Percentiles rank a stretch among this genome's conserved stretches.
phyloP scores from a whole-genome alignment of 2,113 vertebrate genomes.

The Forbesichthys papilliferus region DNA sequence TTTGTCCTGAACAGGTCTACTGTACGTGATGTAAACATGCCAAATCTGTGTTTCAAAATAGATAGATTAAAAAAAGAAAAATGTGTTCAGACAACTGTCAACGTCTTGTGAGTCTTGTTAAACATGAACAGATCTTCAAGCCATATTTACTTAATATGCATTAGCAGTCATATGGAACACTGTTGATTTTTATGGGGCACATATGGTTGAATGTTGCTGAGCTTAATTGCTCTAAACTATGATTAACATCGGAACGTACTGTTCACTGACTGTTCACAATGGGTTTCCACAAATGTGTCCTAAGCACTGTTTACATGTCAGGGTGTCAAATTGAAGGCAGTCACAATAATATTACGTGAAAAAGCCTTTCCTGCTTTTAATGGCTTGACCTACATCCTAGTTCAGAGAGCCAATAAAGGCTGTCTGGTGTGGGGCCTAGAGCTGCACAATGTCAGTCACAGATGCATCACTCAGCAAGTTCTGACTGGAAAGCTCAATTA shows the following conservation, averaged over 20 bases:
- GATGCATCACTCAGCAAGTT: slow-evolving; percentile 94
- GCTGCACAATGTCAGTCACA: slow-evolving; percentile 96
- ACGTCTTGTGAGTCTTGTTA: slow-evolving; percentile 44
- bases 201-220: slow-evolving; percentile 67
- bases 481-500: slow-evolving; percentile 91
- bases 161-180: slow-evolving; percentile 59
- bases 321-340: slow-evolving; percentile 70
- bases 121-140: slow-evolving; percentile 47
- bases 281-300: slow-evolving; percentile 39
- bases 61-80: background rate
- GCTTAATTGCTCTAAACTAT: slow-evolving; percentile 64
- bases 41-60: background rate
- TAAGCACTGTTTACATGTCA: slow-evolving; percentile 43
- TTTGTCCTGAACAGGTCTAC: background rate
- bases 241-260: slow-evolving; percentile 61
- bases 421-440: slow-evolving; percentile 94
- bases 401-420: slow-evolving; percentile 92
- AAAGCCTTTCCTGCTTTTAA: slow-evolving; percentile 87
- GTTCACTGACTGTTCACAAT: slow-evolving; percentile 21
- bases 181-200: slow-evolving; percentile 62
- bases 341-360: slow-evolving; percentile 69
- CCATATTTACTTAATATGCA: slow-evolving; percentile 53
- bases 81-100: slow-evolving; percentile 19
- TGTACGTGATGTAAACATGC: background rate
- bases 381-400: slow-evolving; percentile 96